Percentiles rank a stretch among this genome's conserved stretches.
Conservation (phyloP, 1,140 invertebrate genomes). For the Dryas iulia region DNA sequence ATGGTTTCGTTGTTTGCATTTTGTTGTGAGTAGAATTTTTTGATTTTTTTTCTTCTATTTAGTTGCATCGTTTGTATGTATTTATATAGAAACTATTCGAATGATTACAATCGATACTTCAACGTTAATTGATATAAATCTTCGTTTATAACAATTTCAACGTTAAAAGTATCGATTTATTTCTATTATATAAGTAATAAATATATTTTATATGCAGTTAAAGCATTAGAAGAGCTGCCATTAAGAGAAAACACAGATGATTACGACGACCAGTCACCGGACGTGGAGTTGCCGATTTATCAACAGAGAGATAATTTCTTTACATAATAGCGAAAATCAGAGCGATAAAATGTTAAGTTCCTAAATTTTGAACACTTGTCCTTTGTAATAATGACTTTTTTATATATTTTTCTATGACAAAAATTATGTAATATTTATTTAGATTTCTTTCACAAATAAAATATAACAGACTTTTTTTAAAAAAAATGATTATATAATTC, state of each 20-base stretch:
- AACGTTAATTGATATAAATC: too few species aligned
- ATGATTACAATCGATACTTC: too few species aligned
- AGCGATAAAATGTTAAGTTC: background rate
- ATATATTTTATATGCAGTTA: slow-evolving; percentile 81
- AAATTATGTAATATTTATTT: too few species aligned
- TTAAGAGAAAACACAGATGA: slow-evolving; percentile 78
- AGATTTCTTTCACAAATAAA: too few species aligned
- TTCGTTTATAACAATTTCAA: too few species aligned
- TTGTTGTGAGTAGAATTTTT: slow-evolving; percentile 72
- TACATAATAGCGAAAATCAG: slow-evolving; percentile 77
- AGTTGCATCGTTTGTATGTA: slow-evolving; percentile 31
- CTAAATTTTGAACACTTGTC: background rate
- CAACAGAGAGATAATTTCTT: slow-evolving; percentile 93
- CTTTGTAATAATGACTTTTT: too few species aligned
- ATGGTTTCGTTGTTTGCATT: slow-evolving; percentile 76
- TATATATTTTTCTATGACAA: too few species aligned
- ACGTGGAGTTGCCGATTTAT: slow-evolving; percentile 87
- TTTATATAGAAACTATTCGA: background rate
- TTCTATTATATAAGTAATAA: too few species aligned
- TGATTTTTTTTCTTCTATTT: slow-evolving; percentile 40
- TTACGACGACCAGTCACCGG: slow-evolving; percentile 83
- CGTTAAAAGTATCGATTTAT: too few species aligned
- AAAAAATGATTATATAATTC: too few species aligned
- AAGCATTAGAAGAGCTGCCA: slow-evolving; percentile 87
- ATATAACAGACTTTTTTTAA: too few species aligned